Conservation (phyloP, 2,113 vertebrate species). For the Rutilus rutilus region DNA sequence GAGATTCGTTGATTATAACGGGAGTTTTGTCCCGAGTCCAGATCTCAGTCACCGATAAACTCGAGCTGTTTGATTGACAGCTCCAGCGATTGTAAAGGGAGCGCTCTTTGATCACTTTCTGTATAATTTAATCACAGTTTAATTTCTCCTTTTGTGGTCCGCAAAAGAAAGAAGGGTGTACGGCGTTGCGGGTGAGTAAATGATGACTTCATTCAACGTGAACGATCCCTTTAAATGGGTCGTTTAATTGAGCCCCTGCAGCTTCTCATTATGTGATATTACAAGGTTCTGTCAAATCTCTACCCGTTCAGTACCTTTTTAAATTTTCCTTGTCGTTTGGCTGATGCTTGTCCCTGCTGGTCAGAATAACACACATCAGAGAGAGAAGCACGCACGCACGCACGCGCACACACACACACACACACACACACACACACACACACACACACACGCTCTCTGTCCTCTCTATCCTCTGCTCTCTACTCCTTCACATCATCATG, state of each 20-base stretch:
- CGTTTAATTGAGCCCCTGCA: not conserved
- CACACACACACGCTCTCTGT: not conserved
- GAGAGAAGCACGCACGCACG: slow-evolving; percentile 80
- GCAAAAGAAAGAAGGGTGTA: too few relatives aligned
- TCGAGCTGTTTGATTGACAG: too few relatives aligned
- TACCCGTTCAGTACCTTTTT: slow-evolving; percentile 98
- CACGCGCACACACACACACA: slow-evolving; percentile 49
- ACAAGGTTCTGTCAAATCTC: slow-evolving; percentile 25
- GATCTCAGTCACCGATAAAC: too few relatives aligned
- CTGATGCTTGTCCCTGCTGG: slow-evolving; percentile 99
- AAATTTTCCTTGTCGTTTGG: slow-evolving; percentile 99
- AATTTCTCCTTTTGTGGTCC: too few relatives aligned
- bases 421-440: slow-evolving; percentile 52
- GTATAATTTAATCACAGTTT: too few relatives aligned
- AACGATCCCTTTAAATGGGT: not conserved
- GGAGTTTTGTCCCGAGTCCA: too few relatives aligned
- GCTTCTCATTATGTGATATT: not conserved
- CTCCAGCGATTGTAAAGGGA: too few relatives aligned
- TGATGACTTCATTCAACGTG: too few relatives aligned
- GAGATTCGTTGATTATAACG: too few relatives aligned
- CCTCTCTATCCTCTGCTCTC: slow-evolving; percentile 54
- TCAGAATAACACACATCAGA: slow-evolving; percentile 98
- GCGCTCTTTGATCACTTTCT: too few relatives aligned
- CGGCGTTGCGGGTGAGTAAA: too few relatives aligned
- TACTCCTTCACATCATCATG: slow-evolving; percentile 13